A percentile compares a stretch with the other conserved stretches of the same genome.
These are phyloP conservation scores for Tragelaphus oryx DNA, from an alignment of 2,797 vertebrate genomes.

Conservation along the genomic window DNA sequence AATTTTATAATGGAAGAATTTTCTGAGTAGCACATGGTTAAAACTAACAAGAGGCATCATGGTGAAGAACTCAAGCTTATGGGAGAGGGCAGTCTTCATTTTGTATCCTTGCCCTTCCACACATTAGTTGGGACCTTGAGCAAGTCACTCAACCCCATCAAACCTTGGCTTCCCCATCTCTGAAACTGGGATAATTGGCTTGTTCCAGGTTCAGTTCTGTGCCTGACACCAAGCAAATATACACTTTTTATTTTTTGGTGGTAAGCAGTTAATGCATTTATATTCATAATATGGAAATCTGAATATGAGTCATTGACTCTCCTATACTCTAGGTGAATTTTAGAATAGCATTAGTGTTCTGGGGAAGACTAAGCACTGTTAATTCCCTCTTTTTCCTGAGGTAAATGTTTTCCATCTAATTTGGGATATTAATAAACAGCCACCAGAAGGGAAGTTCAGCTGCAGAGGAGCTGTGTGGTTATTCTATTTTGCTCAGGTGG, in stretches of 20 bases:
- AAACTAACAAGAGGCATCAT: neutral
- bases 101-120: neutral
- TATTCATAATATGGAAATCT: neutral
- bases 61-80: too few relatives aligned
- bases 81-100: neutral
- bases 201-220: neutral
- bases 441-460: slow-evolving; percentile 42
- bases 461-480: neutral
- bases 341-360: neutral
- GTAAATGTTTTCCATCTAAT: slow-evolving; percentile 40
- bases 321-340: neutral
- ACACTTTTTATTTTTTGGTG: neutral
- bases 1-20: neutral
- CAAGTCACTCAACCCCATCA: neutral
- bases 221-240: neutral
- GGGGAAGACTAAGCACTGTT: slow-evolving; percentile 1
- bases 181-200: neutral
- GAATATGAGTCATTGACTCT: neutral
- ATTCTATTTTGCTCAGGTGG: slow-evolving; percentile 53
- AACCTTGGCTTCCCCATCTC: neutral
- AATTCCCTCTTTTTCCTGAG: neutral
- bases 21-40: neutral
- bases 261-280: neutral
- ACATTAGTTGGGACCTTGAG: too few relatives aligned
- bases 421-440: slow-evolving; percentile 55